phyloP scores from a whole-genome alignment of 2,797 vertebrate genomes.

The Thripadectes ignobilis region DNA sequence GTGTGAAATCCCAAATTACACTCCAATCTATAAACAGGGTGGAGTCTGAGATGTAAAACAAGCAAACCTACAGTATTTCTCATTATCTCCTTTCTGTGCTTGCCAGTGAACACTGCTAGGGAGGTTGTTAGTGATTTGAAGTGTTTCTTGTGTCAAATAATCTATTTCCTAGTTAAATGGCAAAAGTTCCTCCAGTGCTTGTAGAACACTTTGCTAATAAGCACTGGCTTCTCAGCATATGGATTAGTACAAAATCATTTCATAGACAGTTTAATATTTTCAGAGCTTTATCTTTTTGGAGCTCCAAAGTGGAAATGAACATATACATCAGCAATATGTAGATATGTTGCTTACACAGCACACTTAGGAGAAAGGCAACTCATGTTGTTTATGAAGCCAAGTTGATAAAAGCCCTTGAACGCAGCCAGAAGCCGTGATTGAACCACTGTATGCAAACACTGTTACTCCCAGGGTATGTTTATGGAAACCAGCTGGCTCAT shows the following conservation, averaged over 20 bases:
- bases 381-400: neutral
- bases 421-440: neutral
- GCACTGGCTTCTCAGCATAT: neutral
- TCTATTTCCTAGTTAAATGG: neutral
- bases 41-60: neutral
- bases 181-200: fast-evolving
- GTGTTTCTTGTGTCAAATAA: neutral
- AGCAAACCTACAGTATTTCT: neutral
- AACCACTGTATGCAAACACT: neutral
- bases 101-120: neutral
- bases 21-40: neutral
- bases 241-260: neutral
- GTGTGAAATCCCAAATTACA: no score
- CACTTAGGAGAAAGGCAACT: neutral
- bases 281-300: neutral
- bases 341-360: neutral
- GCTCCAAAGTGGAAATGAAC: neutral
- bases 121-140: neutral
- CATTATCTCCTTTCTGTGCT: neutral
- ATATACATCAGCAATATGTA: neutral
- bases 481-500: neutral
- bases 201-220: neutral
- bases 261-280: neutral
- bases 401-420: neutral
- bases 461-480: neutral